Evolutionary conservation across 2,888 invertebrate genomes (phyloP), one percentile per base, ranked within the genome.

Genomic region (Masnerella sp.): DNA sequence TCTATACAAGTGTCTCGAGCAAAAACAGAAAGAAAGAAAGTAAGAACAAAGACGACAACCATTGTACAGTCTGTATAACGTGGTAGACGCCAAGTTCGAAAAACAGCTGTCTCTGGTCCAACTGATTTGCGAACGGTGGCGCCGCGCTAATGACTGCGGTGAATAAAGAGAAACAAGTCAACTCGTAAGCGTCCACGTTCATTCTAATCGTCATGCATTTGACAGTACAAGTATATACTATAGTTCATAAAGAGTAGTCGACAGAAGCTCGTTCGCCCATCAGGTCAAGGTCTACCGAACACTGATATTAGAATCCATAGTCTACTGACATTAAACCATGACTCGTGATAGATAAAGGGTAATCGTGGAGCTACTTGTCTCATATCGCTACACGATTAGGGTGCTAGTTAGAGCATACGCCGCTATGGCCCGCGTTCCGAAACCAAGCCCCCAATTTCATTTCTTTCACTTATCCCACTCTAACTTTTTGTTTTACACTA

Each of bases 351-450:
- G 65, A 54, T 36, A 64, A 64, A 64, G 74, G 65, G 30, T 45
- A 51, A 45, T 74, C 74, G 74, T 70, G 74, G 38, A 74, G 74
- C 74, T 74, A 70, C 61, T 70, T 64, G 59, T 69, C 59, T 64
- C 42, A 49, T 76, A 67, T 79, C 54, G 71, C 81, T 80, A 80
- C 77, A 78, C 77, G 77, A 77, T 76, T 76, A 67, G 58, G 76
- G 73, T 77, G 76, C 76, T 75, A 79, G 75, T 67, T 65, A 62
- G 70, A 77, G 51, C 74, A 73, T 65, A 79, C 70, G 76, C 69
- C 49, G 56, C 34, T 75, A 75, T 80, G 69, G 77, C 77, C 79
- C 79, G 75, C 77, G 78, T 77, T 80, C 78, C 75, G 75, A 81
- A 80, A 78, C 42, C 61, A 54, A 61, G 70, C 47, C 43, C 7